A percentile compares a stretch with the other conserved stretches of the same genome.
These are phyloP conservation scores for Microctenopoma lineatum DNA, from an alignment of 2,797 vertebrate species.

Conservation along the genomic window DNA sequence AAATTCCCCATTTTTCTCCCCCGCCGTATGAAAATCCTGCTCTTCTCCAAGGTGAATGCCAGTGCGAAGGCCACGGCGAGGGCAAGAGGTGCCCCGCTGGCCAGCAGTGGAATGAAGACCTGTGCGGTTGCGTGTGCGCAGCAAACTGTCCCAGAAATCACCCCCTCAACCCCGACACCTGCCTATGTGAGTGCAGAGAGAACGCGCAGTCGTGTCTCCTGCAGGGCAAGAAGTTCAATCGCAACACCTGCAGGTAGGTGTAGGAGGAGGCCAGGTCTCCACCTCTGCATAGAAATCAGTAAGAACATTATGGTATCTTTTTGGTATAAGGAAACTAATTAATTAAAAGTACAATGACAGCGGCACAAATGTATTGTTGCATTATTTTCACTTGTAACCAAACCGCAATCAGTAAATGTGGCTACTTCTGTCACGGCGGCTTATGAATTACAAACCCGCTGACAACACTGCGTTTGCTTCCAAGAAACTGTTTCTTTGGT, in stretches of 20 bases:
- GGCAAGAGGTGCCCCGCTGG: slow-evolving; percentile 72
- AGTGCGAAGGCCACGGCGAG: slow-evolving; percentile 73
- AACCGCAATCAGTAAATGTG: not conserved
- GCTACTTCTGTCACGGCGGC: not conserved
- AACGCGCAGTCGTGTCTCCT: slow-evolving; percentile 76
- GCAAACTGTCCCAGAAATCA: slow-evolving; percentile 76
- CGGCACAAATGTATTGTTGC: not conserved
- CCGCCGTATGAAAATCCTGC: not conserved
- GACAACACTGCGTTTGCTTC: not conserved
- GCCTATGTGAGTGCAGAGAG: slow-evolving; percentile 83
- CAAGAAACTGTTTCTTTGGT: not conserved
- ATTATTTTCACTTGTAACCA: not conserved
- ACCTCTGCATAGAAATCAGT: not conserved
- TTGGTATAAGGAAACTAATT: no score
- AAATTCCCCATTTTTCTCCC: not conserved
- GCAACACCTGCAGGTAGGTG: slow-evolving; percentile 80
- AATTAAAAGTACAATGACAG: not conserved
- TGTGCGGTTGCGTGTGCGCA: slow-evolving; percentile 81
- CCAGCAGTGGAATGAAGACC: slow-evolving; percentile 80
- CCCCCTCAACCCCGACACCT: slow-evolving; percentile 81
- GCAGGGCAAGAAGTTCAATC: slow-evolving; percentile 82
- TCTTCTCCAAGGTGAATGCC: slow-evolving; percentile 74
- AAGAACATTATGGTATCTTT: not conserved
- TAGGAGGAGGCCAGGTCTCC: not conserved
- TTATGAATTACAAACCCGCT: not conserved